A percentile compares a stretch with the other conserved stretches of the same genome.
Conservation (phyloP, 2,797 vertebrate genomes). For the Morelia viridis region DNA sequence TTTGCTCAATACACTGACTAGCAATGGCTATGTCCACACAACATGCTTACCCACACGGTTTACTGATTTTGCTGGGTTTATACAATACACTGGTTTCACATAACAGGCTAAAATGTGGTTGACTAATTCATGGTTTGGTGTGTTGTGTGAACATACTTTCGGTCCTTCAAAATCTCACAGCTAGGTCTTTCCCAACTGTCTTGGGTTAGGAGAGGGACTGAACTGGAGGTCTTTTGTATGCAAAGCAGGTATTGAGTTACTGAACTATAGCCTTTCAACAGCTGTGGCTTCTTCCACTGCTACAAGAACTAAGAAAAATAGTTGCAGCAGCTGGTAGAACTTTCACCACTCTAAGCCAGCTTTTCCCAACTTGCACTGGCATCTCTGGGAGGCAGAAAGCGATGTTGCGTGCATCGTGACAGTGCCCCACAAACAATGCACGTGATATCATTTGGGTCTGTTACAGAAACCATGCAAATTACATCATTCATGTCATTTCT, state of each 20-base stretch:
- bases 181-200: neutral
- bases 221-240: neutral
- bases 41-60: neutral
- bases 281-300: neutral
- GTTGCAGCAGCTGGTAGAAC: neutral
- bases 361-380: neutral
- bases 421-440: neutral
- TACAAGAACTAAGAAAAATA: neutral
- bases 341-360: neutral
- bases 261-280: neutral
- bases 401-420: neutral
- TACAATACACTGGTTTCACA: neutral
- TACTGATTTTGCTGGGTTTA: neutral
- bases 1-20: too few species aligned
- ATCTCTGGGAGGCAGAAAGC: neutral
- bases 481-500: neutral
- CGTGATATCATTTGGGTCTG: neutral
- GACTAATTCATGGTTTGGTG: neutral
- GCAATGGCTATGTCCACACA: neutral
- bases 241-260: neutral
- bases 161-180: neutral
- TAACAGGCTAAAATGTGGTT: neutral
- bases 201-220: neutral
- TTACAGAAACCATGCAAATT: neutral
- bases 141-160: neutral